Conservation (phyloP, 1,140 invertebrate species). For the Procambarus virginalis region DNA sequence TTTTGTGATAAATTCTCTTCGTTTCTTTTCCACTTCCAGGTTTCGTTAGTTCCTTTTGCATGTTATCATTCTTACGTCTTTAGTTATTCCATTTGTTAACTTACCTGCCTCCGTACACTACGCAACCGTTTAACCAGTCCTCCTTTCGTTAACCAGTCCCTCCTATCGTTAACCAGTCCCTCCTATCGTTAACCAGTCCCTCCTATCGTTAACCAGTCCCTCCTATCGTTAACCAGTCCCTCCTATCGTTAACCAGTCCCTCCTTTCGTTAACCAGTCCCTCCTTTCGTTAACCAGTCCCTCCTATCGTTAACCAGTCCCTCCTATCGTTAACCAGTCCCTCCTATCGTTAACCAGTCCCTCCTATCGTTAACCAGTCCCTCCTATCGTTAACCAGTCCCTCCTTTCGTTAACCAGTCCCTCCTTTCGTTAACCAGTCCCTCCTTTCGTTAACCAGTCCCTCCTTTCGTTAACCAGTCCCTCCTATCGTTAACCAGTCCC, state of each 20-base stretch:
- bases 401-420: not conserved
- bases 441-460: not conserved
- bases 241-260: not conserved
- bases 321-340: not conserved
- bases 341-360: not conserved
- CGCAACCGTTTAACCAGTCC: too few species aligned
- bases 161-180: too few species aligned
- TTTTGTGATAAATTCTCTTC: too few species aligned
- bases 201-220: too few species aligned
- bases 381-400: not conserved
- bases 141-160: too few species aligned
- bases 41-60: too few species aligned
- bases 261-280: not conserved
- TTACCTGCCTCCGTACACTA: too few species aligned
- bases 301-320: not conserved
- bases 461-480: not conserved
- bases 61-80: too few species aligned
- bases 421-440: slow-evolving; percentile 19
- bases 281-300: not conserved
- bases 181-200: not conserved
- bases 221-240: not conserved
- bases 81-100: too few species aligned
- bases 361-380: not conserved
- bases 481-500: not conserved
- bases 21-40: too few species aligned